phyloP scores from a whole-genome alignment of 1,140 invertebrate species.

The Procambarus virginalis region DNA sequence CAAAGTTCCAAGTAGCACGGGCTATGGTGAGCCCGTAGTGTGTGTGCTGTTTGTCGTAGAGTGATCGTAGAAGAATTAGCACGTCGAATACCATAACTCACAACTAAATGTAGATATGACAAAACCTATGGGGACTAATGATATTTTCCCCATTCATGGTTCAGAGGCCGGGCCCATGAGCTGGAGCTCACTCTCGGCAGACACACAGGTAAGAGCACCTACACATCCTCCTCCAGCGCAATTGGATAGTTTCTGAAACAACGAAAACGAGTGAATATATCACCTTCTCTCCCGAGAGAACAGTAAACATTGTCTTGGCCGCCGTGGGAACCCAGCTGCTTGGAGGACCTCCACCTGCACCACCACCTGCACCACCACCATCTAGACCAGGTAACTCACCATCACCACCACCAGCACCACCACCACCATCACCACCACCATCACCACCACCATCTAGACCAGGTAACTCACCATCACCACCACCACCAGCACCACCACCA shows the following conservation, averaged over 20 bases:
- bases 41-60: background rate
- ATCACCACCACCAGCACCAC: background rate
- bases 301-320: background rate
- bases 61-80: background rate
- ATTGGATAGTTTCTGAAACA: background rate
- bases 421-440: background rate
- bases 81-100: too few species aligned
- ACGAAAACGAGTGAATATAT: background rate
- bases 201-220: background rate
- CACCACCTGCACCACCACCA: background rate
- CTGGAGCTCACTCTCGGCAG: background rate
- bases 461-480: background rate
- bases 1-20: too few species aligned
- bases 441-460: background rate
- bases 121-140: background rate
- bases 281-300: background rate
- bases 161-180: background rate
- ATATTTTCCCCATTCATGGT: background rate
- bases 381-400: background rate
- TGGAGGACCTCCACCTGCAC: background rate
- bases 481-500: background rate
- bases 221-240: background rate
- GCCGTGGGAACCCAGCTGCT: constrained; percentile 2
- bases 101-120: background rate
- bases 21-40: background rate